Evolutionary conservation across 2,888 invertebrate genomes (phyloP).

Genomic region (Pimpla rufipes): DNA sequence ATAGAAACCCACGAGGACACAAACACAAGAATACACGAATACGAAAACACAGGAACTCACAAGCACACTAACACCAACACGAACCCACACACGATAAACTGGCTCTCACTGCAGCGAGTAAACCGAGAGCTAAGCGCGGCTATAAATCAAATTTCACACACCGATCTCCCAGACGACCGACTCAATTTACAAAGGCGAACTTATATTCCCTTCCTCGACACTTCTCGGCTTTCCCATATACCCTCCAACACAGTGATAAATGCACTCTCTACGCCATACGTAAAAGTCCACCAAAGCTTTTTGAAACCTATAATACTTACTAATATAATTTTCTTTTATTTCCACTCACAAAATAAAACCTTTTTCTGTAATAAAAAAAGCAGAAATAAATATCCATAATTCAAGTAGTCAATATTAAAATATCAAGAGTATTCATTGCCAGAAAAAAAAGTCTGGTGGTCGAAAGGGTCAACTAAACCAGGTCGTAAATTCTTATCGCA

Average conservation of each 20-base stretch:
- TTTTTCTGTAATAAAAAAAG: too few relatives aligned
- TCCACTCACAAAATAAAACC: too few relatives aligned
- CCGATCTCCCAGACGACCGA: slow-evolving; percentile 54
- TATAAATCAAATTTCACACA: slow-evolving; percentile 71
- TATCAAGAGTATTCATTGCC: too few relatives aligned
- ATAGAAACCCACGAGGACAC: too few relatives aligned
- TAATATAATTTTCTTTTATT: too few relatives aligned
- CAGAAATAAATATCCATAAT: too few relatives aligned
- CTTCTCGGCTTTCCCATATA: slow-evolving; percentile 35
- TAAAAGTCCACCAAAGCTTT: neutral
- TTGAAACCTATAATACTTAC: neutral
- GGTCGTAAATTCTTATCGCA: neutral
- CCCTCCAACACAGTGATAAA: slow-evolving; percentile 36
- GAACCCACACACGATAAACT: neutral
- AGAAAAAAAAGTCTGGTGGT: too few relatives aligned
- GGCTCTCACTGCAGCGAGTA: slow-evolving; percentile 43
- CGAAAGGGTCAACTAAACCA: too few relatives aligned
- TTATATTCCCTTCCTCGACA: slow-evolving; percentile 51
- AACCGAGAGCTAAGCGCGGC: slow-evolving; percentile 62
- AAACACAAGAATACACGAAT: neutral
- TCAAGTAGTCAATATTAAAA: too few relatives aligned
- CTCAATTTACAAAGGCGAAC: slow-evolving; percentile 73
- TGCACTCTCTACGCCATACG: neutral
- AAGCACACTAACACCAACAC: slow-evolving; percentile 8
- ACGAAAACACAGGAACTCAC: slow-evolving; percentile 11